These are phyloP conservation scores for Vandiemenella viatica DNA, from an alignment of 2,888 invertebrate genomes.

Conservation along the genomic window DNA sequence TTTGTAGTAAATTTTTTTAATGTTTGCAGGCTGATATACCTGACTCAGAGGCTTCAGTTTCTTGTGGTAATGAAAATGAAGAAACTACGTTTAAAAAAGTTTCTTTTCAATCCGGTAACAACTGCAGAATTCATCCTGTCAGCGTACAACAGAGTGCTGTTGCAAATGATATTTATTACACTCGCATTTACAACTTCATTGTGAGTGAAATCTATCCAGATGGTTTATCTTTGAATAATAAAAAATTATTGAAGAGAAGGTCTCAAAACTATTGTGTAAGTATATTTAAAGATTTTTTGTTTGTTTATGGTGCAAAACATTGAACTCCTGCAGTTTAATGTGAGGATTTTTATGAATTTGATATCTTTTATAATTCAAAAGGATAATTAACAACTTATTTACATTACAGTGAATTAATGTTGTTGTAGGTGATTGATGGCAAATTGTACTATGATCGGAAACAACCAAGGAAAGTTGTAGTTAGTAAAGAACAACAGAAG, in stretches of 20 bases:
- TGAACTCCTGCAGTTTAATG: no score
- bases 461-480: constrained; percentile 19
- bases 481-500: constrained; percentile 14
- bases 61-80: no score
- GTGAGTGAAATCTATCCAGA: constrained; percentile 14
- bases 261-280: constrained; percentile 18
- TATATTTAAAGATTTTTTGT: neutral
- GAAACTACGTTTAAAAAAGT: no score
- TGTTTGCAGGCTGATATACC: no score
- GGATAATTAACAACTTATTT: no score
- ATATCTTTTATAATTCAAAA: no score
- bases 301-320: no score
- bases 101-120: no score
- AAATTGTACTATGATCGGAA: constrained; percentile 19
- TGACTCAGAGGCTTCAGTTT: no score
- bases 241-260: constrained; percentile 18
- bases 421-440: constrained; percentile 14
- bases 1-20: no score
- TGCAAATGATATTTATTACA: constrained; percentile 14
- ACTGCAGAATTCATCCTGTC: no score
- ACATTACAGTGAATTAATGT: neutral
- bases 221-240: constrained; percentile 15
- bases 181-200: constrained; percentile 18
- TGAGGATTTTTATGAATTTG: no score
- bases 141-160: neutral